Evolutionary conservation across 2,888 invertebrate genomes (phyloP).

Genomic region (Anthophora plumipes): DNA sequence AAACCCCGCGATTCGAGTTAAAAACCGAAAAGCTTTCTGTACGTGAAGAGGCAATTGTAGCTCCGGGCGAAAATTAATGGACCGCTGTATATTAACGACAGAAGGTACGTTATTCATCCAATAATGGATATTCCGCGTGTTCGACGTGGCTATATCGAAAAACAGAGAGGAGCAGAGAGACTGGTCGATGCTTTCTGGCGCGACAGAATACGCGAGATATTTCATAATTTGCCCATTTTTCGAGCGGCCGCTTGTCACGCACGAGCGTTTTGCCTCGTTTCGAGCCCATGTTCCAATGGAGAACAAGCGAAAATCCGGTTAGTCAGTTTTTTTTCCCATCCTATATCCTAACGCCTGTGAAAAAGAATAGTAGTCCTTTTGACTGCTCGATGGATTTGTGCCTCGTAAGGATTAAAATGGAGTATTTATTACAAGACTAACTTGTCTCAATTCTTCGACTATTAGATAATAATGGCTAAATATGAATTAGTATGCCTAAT

Average conservation of each 20-base stretch:
- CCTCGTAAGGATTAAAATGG: too few species aligned
- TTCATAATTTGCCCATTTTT: conserved; percentile 22
- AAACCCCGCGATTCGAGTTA: not conserved
- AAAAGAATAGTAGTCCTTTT: too few species aligned
- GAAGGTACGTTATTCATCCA: conserved; percentile 34
- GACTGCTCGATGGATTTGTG: too few species aligned
- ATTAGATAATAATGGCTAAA: too few species aligned
- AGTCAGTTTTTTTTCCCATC: conserved; percentile 13
- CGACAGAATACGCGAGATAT: not conserved
- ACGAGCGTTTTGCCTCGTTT: not conserved
- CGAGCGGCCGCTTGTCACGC: conserved; percentile 8
- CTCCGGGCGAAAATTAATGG: conserved; percentile 26
- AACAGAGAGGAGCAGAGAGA: not conserved
- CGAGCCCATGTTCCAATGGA: not conserved
- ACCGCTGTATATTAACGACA: conserved; percentile 5
- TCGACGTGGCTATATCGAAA: not conserved
- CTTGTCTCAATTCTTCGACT: too few species aligned
- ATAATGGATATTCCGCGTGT: conserved; percentile 36
- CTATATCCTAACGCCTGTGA: too few species aligned
- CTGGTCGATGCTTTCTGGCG: not conserved
- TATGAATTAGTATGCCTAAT: too few species aligned
- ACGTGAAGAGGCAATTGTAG: conserved; percentile 12
- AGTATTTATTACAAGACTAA: too few species aligned
- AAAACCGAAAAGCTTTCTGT: conserved; percentile 30
- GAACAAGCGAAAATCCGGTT: conserved; percentile 33